These are phyloP conservation scores for Dicrurus megarhynchus DNA, from an alignment of 2,113 vertebrate genomes.

Conservation along the genomic window DNA sequence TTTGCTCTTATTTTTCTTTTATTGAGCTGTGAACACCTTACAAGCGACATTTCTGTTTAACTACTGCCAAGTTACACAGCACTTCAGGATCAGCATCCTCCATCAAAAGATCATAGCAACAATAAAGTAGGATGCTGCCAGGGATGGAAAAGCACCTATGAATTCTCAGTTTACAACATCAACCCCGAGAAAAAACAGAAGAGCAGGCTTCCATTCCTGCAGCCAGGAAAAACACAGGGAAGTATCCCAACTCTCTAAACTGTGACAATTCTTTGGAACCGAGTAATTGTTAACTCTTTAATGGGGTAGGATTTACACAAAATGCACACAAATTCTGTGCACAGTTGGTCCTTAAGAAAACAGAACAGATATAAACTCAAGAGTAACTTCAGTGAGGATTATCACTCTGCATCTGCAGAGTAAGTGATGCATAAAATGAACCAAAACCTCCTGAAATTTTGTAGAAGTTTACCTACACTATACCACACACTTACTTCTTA, in stretches of 20 bases:
- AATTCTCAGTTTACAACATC: neutral
- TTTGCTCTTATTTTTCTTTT: neutral
- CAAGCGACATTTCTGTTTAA: fast-evolving
- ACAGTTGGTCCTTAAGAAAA: neutral
- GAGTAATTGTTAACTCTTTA: neutral
- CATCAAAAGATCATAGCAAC: neutral
- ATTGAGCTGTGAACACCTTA: neutral
- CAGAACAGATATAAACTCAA: neutral
- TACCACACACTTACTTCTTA: conserved; percentile 59
- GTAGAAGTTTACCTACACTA: neutral
- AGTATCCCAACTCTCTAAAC: neutral
- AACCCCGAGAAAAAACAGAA: neutral
- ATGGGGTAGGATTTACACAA: fast-evolving
- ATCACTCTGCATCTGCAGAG: neutral
- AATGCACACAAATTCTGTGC: neutral
- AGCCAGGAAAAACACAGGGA: neutral
- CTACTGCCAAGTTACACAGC: neutral
- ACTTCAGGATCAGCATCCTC: neutral
- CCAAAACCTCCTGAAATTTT: neutral
- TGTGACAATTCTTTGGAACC: neutral
- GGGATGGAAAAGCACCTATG: neutral
- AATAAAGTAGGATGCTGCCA: neutral
- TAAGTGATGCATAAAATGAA: fast-evolving
- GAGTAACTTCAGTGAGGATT: neutral
- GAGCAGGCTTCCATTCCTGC: neutral